Percentiles rank a stretch among this genome's conserved stretches.
phyloP scores from a whole-genome alignment of 2,113 vertebrate species.

The Cariama cristata region DNA sequence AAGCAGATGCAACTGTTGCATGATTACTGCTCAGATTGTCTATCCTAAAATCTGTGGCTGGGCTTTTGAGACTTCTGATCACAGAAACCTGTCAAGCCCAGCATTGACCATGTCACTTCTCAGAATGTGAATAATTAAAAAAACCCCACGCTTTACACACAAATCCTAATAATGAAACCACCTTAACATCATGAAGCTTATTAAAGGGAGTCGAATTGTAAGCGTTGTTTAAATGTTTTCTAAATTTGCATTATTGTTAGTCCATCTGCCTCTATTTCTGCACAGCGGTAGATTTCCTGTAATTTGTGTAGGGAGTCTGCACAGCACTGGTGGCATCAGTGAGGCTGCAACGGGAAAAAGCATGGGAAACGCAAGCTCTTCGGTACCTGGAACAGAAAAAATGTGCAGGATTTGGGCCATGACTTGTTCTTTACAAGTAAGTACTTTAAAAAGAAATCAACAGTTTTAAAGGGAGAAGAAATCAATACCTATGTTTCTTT shows the following conservation, averaged over 20 bases:
- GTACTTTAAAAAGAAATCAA: neutral
- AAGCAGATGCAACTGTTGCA: too few relatives aligned
- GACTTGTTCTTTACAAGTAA: neutral
- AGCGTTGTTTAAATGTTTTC: neutral
- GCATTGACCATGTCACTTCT: neutral
- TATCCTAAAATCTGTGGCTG: neutral
- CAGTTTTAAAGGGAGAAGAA: neutral
- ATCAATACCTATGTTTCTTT: neutral
- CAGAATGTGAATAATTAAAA: neutral
- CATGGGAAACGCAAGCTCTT: neutral
- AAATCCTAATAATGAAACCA: neutral
- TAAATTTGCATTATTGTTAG: neutral
- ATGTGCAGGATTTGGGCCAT: neutral
- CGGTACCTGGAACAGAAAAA: neutral
- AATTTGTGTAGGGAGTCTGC: neutral
- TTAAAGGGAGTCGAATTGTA: neutral
- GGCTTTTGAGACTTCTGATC: neutral
- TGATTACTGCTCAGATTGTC: neutral
- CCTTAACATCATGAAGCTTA: neutral
- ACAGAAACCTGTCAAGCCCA: neutral
- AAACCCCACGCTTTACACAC: neutral
- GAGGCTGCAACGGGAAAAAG: neutral
- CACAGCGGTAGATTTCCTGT: neutral
- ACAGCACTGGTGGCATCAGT: neutral
- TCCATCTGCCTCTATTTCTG: neutral